phyloP scores from a whole-genome alignment of 2,888 invertebrate genomes.

The Synergus umbraculus region DNA sequence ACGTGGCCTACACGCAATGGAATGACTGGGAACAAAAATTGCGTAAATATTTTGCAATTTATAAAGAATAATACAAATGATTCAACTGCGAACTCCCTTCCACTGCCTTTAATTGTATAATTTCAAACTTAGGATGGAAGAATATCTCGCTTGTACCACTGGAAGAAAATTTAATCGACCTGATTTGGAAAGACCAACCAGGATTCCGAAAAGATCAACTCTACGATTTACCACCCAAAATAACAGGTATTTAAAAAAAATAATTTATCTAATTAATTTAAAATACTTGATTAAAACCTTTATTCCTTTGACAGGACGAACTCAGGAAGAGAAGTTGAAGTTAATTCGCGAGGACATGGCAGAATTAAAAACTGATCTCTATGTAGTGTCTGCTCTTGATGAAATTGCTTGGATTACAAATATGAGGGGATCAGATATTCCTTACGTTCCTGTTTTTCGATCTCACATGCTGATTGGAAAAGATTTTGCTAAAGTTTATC shows the following conservation, averaged over 20 bases:
- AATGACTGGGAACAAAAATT: conserved; percentile 17
- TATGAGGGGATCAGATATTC: conserved; percentile 77
- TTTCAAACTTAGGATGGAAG: conserved; percentile 48
- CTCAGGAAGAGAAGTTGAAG: conserved; percentile 58
- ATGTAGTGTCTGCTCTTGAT: conserved; percentile 77
- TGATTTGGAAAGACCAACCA: conserved; percentile 74
- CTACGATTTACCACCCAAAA: conserved; percentile 70
- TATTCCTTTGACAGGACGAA: conserved; percentile 50
- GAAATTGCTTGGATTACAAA: conserved; percentile 79
- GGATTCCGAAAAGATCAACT: conserved; percentile 71
- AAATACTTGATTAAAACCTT: not conserved
- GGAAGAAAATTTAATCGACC: conserved; percentile 71
- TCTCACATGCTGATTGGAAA: conserved; percentile 65
- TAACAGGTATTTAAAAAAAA: conserved; percentile 57
- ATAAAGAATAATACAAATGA: not conserved
- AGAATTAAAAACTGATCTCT: conserved; percentile 62
- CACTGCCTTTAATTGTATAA: not conserved
- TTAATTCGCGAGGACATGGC: conserved; percentile 56
- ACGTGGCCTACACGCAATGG: conserved; percentile 15
- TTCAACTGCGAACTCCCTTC: not conserved
- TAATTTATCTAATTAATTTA: not conserved
- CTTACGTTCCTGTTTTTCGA: conserved; percentile 75
- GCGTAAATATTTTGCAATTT: conserved; percentile 9
- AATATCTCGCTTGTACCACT: conserved; percentile 59
- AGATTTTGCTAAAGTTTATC: conserved; percentile 55